A percentile compares a stretch with the other conserved stretches of the same genome.
phyloP scores from a whole-genome alignment of 2,888 invertebrate genomes.

The Eristalinus sepulchralis region DNA sequence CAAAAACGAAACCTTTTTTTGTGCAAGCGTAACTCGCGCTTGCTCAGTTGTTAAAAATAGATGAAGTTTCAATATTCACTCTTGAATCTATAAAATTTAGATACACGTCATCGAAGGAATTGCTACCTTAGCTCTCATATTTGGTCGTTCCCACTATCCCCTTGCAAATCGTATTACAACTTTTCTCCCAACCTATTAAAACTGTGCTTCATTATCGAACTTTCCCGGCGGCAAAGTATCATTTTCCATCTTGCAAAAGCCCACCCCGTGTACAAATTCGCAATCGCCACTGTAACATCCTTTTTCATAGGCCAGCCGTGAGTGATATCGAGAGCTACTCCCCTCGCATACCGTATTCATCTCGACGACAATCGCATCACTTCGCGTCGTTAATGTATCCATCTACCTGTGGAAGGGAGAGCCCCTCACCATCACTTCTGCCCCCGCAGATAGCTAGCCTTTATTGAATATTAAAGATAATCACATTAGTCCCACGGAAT shows the following conservation, averaged over 20 bases:
- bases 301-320: constrained; percentile 3
- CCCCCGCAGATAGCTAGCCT: constrained; percentile 13
- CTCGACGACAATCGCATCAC: constrained; percentile 4
- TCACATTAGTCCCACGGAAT: constrained; percentile 38
- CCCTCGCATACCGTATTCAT: not conserved
- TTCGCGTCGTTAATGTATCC: not conserved
- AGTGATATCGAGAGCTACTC: not conserved
- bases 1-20: too few relatives aligned
- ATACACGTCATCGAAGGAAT: too few relatives aligned
- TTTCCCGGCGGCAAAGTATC: not conserved
- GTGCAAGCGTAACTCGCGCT: too few relatives aligned
- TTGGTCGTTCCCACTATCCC: too few relatives aligned
- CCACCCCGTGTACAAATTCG: constrained; percentile 2
- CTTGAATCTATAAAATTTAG: too few relatives aligned
- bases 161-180: too few relatives aligned
- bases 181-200: too few relatives aligned
- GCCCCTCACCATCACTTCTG: not conserved
- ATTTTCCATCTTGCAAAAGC: not conserved
- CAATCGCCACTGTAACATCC: constrained; percentile 1
- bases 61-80: too few relatives aligned
- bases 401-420: not conserved
- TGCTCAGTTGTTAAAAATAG: too few relatives aligned
- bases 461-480: constrained; percentile 37
- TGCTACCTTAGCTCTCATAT: too few relatives aligned
- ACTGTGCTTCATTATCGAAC: not conserved